A percentile compares a stretch with the other conserved stretches of the same genome.
Conservation (phyloP, 2,888 invertebrate genomes). For the Drosophila crucigera region DNA sequence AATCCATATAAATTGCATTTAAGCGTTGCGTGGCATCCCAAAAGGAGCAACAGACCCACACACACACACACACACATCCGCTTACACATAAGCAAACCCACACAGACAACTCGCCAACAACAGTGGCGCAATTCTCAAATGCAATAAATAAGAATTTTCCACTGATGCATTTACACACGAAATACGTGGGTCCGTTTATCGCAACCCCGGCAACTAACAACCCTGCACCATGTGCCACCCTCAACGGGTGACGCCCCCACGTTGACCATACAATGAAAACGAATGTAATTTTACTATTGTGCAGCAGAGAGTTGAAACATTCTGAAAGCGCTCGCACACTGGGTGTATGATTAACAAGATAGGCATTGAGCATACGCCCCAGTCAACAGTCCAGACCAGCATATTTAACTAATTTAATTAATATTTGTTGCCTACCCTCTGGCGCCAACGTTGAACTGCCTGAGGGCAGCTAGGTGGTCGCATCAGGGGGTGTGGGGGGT, state of each 20-base stretch:
- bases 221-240: not conserved
- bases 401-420: slow-evolving; percentile 66
- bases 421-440: slow-evolving; percentile 46
- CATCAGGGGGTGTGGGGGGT: not conserved
- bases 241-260: not conserved
- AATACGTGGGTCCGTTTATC: slow-evolving; percentile 6
- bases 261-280: slow-evolving; percentile 21
- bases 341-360: slow-evolving; percentile 50
- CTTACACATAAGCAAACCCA: not conserved
- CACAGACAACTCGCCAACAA: not conserved
- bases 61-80: not conserved
- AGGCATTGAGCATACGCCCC: slow-evolving; percentile 33
- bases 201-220: not conserved
- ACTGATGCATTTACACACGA: slow-evolving; percentile 55
- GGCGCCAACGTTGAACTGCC: slow-evolving; percentile 12
- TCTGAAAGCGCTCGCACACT: not conserved
- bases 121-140: slow-evolving; percentile 52
- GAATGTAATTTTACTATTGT: slow-evolving; percentile 28
- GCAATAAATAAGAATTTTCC: slow-evolving; percentile 69
- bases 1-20: slow-evolving; percentile 40
- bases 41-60: not conserved
- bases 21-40: slow-evolving; percentile 1
- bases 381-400: slow-evolving; percentile 24
- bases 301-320: slow-evolving; percentile 12
- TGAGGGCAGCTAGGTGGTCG: not conserved